Evolutionary conservation across 1,140 invertebrate genomes (phyloP).

Genomic region (Drosophila subpulchrella): DNA sequence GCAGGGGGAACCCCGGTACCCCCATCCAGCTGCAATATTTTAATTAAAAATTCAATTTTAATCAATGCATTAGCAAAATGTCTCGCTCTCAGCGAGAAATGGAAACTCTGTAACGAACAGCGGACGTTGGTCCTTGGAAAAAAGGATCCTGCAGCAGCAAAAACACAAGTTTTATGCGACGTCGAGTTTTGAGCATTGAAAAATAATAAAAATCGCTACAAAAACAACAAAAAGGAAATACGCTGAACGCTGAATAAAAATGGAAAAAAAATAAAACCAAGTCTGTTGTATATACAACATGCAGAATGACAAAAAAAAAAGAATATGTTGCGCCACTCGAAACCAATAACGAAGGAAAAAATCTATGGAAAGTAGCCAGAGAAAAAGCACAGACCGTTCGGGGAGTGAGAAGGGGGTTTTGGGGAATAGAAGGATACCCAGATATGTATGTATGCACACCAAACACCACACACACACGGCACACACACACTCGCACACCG

Average conservation of each 20-base stretch:
- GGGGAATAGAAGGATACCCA: slow-evolving; percentile 50
- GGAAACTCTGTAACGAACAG: slow-evolving; percentile 61
- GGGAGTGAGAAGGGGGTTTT: neutral
- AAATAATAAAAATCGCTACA: slow-evolving; percentile 73
- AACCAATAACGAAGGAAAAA: slow-evolving; percentile 83
- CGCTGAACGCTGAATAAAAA: slow-evolving; percentile 19
- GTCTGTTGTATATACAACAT: slow-evolving; percentile 65
- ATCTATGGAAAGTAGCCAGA: slow-evolving; percentile 81
- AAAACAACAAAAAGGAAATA: slow-evolving; percentile 21
- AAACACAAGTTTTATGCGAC: slow-evolving; percentile 82
- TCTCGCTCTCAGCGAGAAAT: slow-evolving; percentile 71
- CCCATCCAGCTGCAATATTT: slow-evolving; percentile 61
- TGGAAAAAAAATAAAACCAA: slow-evolving; percentile 48
- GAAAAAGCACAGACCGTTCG: slow-evolving; percentile 32
- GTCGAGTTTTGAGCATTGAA: slow-evolving; percentile 79
- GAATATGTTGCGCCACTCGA: slow-evolving; percentile 71
- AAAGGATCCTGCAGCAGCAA: slow-evolving; percentile 44
- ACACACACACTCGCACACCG: slow-evolving; percentile 9
- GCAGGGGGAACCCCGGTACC: neutral
- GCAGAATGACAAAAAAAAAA: slow-evolving; percentile 45
- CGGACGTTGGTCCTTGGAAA: slow-evolving; percentile 21
- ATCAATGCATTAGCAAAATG: slow-evolving; percentile 84
- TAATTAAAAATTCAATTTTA: slow-evolving; percentile 84
- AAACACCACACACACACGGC: slow-evolving; percentile 3
- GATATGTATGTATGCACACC: slow-evolving; percentile 36